Percentiles rank a stretch among this genome's conserved stretches.
Evolutionary conservation across 1,140 invertebrate genomes (phyloP).

Genomic region (Drosophila funebris): DNA sequence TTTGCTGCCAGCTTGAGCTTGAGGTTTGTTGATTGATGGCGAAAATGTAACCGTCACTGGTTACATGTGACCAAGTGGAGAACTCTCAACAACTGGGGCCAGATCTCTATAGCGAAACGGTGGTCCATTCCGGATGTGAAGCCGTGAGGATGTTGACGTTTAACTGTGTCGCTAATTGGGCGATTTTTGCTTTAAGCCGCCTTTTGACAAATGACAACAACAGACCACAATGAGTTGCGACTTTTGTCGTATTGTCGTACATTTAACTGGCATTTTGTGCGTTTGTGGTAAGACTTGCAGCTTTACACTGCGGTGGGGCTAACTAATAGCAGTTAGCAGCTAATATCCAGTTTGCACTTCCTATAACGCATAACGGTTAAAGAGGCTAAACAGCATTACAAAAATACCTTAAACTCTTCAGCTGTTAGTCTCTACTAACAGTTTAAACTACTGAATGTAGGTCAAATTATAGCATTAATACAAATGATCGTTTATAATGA

Average conservation of each 20-base stretch:
- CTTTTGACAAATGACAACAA: conserved; percentile 43
- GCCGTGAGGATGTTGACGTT: conserved; percentile 81
- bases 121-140: conserved; percentile 65
- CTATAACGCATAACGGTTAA: conserved; percentile 36
- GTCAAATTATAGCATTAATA: conserved; percentile 12
- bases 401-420: conserved; percentile 3
- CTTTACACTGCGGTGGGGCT: conserved; percentile 20
- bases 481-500: too few species aligned
- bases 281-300: background rate
- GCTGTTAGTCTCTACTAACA: background rate
- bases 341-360: conserved; percentile 32
- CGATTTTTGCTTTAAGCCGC: conserved; percentile 58
- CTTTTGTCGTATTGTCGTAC: conserved; percentile 37
- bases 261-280: conserved; percentile 21
- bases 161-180: conserved; percentile 79
- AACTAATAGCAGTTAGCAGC: background rate
- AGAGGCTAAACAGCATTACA: conserved; percentile 23
- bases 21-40: conserved; percentile 55
- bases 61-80: conserved; percentile 39
- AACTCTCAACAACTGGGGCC: background rate
- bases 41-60: conserved; percentile 78
- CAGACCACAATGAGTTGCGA: conserved; percentile 17
- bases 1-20: background rate
- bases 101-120: background rate
- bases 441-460: conserved; percentile 1